Conservation (phyloP, 2,113 vertebrate species). For the Microtus richardsoni region DNA sequence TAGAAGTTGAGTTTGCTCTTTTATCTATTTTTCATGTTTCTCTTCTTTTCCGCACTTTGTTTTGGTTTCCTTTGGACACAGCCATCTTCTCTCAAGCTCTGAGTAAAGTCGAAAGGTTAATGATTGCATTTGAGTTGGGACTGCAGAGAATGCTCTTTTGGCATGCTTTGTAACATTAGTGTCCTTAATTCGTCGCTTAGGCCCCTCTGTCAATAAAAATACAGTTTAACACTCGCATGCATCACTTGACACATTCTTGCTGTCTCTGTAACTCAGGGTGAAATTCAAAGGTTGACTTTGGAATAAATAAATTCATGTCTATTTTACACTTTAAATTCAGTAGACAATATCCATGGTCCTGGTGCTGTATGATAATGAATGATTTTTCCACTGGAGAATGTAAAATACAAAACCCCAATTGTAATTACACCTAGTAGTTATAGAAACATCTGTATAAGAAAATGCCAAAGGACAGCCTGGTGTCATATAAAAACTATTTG, state of each 20-base stretch:
- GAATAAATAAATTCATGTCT: conserved; percentile 56
- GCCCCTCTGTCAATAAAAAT: conserved; percentile 71
- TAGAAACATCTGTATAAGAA: conserved; percentile 70
- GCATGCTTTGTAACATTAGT: conserved; percentile 56
- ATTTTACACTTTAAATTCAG: conserved; percentile 70
- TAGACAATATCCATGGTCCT: conserved; percentile 61
- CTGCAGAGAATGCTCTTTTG: conserved; percentile 72
- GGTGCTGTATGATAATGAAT: conserved; percentile 66
- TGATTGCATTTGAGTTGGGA: conserved; percentile 46
- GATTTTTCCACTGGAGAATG: conserved; percentile 66
- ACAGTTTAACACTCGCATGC: conserved; percentile 64
- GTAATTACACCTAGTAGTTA: conserved; percentile 63
- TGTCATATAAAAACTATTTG: conserved; percentile 71
- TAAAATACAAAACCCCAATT: conserved; percentile 71
- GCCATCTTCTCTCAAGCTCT: conserved; percentile 5
- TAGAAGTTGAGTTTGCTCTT: conserved; percentile 3
- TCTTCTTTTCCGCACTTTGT: background rate
- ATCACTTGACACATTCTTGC: conserved; percentile 52
- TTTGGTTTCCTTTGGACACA: background rate
- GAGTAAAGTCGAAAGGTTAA: conserved; percentile 63
- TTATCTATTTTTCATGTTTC: conserved; percentile 32
- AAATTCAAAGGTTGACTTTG: conserved; percentile 65
- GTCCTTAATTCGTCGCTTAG: conserved; percentile 77
- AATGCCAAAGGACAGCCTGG: conserved; percentile 61
- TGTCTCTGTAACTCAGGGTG: conserved; percentile 53